Conservation (phyloP, 2,888 invertebrate species). For the Escarpia spicata region DNA sequence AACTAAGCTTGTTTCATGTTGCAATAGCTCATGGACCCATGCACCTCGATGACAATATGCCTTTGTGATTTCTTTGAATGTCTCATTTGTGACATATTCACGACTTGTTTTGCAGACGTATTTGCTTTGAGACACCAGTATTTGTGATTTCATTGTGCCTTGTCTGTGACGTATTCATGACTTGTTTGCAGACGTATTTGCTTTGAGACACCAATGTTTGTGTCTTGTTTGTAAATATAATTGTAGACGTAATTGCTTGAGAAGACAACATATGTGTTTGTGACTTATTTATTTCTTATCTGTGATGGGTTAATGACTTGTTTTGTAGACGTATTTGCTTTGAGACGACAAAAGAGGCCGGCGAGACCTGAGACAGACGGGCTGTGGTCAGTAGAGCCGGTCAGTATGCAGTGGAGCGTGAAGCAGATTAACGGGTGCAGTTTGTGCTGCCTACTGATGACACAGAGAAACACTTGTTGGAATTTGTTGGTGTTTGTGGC, state of each 20-base stretch:
- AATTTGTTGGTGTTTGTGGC: background rate
- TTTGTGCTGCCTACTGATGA: background rate
- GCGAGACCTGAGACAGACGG: background rate
- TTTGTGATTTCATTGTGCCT: background rate
- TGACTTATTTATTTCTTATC: background rate
- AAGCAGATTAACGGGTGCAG: background rate
- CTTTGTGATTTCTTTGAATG: background rate
- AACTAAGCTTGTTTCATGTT: no score
- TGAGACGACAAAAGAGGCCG: background rate
- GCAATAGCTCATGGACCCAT: no score
- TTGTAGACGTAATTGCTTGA: background rate
- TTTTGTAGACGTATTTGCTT: slow-evolving; percentile 7
- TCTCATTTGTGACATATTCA: background rate
- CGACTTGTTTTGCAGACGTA: background rate
- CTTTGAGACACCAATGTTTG: no score
- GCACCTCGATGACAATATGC: no score
- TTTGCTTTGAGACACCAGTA: no score
- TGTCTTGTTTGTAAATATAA: background rate
- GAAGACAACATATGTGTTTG: no score
- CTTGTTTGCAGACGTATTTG: background rate
- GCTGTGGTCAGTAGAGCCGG: background rate
- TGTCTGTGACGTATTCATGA: background rate
- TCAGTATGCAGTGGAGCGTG: background rate
- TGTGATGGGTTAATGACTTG: background rate
- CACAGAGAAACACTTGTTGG: background rate